Conservation (phyloP, 2,888 invertebrate genomes). For the Xanthorhoe designata region DNA sequence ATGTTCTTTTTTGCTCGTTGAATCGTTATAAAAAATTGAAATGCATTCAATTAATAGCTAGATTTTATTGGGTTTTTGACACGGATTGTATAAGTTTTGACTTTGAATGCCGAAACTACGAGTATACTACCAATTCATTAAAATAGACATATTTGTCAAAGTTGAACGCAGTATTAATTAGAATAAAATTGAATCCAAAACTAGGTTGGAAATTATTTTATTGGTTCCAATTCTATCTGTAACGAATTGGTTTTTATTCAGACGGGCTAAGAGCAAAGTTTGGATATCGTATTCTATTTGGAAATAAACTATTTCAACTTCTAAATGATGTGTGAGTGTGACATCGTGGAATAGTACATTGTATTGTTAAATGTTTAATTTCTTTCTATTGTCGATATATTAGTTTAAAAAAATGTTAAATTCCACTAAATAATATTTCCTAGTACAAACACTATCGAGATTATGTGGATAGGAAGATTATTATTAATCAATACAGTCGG, state of each 20-base stretch:
- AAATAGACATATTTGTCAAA: constrained; percentile 33
- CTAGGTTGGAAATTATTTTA: constrained; percentile 66
- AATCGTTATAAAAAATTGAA: neutral
- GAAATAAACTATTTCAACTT: constrained; percentile 59
- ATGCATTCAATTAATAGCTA: neutral
- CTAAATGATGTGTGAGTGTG: constrained; percentile 48
- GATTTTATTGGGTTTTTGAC: neutral
- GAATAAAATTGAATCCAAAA: constrained; percentile 64
- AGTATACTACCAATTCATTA: constrained; percentile 20
- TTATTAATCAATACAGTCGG: too few relatives aligned
- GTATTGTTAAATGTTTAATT: too few relatives aligned
- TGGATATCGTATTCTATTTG: constrained; percentile 66
- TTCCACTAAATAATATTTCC: too few relatives aligned
- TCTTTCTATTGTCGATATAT: too few relatives aligned
- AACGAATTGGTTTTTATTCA: constrained; percentile 66
- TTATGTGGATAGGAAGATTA: too few relatives aligned
- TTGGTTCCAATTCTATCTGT: constrained; percentile 59
- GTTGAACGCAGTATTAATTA: constrained; percentile 58
- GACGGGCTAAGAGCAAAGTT: constrained; percentile 76
- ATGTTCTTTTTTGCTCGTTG: neutral
- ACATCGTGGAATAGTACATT: too few relatives aligned
- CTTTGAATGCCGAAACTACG: constrained; percentile 18
- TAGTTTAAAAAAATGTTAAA: too few relatives aligned
- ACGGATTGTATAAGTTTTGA: constrained; percentile 2
- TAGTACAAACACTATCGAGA: too few relatives aligned